These are phyloP conservation scores for Cepaea hortensis DNA, from an alignment of 2,888 invertebrate genomes.

Conservation along the genomic window DNA sequence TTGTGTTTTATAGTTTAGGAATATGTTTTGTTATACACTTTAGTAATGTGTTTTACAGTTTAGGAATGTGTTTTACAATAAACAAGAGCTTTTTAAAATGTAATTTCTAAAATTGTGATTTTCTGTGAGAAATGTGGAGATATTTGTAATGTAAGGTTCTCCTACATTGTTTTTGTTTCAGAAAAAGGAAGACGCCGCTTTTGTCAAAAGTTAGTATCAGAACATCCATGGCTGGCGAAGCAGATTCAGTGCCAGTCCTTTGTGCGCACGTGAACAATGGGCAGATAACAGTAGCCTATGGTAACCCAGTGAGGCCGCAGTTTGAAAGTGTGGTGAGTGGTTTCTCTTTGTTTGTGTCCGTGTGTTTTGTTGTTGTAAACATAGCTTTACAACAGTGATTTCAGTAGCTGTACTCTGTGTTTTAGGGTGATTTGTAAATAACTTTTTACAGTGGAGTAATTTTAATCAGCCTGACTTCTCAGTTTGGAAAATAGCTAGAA, in stretches of 20 bases:
- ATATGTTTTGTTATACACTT: too few relatives aligned
- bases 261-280: conserved; percentile 69
- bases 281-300: conserved; percentile 80
- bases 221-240: conserved; percentile 60
- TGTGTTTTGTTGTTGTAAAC: not conserved
- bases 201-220: conserved; percentile 68
- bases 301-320: conserved; percentile 79
- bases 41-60: too few relatives aligned
- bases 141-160: too few relatives aligned
- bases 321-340: conserved; percentile 81
- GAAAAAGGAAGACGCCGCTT: conserved; percentile 70
- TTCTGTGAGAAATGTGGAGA: too few relatives aligned
- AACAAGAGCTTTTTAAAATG: too few relatives aligned
- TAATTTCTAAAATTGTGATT: too few relatives aligned
- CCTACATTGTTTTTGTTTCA: conserved; percentile 51
- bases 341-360: not conserved
- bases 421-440: too few relatives aligned
- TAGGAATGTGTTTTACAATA: too few relatives aligned
- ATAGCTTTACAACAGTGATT: not conserved
- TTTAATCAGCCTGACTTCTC: too few relatives aligned
- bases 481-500: too few relatives aligned
- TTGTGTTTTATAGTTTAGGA: too few relatives aligned
- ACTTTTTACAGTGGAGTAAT: too few relatives aligned
- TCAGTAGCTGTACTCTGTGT: not conserved
- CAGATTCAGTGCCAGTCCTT: conserved; percentile 64